A percentile compares a stretch with the other conserved stretches of the same genome.
phyloP scores from a whole-genome alignment of 64 coral and sea anemone species.

The Astreopora myriophthalma region DNA sequence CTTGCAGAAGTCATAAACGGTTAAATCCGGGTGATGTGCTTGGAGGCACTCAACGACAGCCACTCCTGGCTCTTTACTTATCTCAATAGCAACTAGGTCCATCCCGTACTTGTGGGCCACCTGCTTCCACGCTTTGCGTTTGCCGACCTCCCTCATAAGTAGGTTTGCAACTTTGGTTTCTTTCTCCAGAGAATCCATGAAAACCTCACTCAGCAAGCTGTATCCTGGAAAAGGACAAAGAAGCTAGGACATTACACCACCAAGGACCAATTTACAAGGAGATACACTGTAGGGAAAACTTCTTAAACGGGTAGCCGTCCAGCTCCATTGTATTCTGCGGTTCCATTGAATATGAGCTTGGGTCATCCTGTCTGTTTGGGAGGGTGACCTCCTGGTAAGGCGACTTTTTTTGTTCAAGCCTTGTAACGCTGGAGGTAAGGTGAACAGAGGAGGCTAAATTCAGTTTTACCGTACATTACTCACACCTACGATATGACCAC shows the following conservation, averaged over 20 bases:
- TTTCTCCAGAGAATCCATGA: not conserved
- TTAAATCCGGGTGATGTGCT: not conserved
- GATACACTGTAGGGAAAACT: too few species aligned
- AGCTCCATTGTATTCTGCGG: too few species aligned
- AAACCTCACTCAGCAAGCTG: not conserved
- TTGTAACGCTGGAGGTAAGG: too few species aligned
- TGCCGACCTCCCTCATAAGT: not conserved
- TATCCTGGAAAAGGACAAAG: not conserved
- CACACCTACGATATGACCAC: not conserved
- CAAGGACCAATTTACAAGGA: too few species aligned
- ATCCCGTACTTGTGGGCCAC: not conserved
- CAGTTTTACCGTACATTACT: too few species aligned
- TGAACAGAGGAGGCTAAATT: too few species aligned
- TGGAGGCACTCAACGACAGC: not conserved
- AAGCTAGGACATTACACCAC: too few species aligned
- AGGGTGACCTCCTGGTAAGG: too few species aligned
- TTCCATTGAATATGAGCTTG: too few species aligned
- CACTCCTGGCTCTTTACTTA: not conserved
- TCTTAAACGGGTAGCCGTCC: too few species aligned
- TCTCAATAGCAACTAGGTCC: not conserved
- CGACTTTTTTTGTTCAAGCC: too few species aligned
- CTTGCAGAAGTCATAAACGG: constrained; percentile 3
- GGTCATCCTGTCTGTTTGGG: too few species aligned
- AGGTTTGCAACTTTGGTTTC: not conserved
- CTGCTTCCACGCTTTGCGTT: not conserved